These are phyloP conservation scores for Donacobius atricapilla DNA, from an alignment of 2,113 vertebrate species.

Conservation along the genomic window DNA sequence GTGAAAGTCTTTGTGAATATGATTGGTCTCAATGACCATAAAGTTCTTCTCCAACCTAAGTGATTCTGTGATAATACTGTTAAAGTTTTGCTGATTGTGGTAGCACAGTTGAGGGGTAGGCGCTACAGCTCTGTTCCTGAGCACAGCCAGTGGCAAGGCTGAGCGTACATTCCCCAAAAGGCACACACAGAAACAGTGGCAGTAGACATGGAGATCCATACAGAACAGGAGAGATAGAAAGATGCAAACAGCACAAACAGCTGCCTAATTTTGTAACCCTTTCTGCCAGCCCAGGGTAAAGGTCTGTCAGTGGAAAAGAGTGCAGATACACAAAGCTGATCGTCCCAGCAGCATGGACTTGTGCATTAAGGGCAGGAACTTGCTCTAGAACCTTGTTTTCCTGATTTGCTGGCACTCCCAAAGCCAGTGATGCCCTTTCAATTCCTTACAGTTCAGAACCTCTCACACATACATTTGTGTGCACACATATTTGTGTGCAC, in stretches of 20 bases:
- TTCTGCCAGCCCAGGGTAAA: background rate
- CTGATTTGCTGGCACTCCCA: fast-evolving
- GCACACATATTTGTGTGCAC: background rate
- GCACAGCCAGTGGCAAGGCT: background rate
- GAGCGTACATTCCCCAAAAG: background rate
- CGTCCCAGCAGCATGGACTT: background rate
- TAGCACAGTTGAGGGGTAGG: fast-evolving
- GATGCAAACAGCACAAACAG: background rate
- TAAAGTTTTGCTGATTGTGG: background rate
- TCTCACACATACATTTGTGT: background rate
- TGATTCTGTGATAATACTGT: background rate
- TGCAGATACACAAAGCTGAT: background rate
- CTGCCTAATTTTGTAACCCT: background rate
- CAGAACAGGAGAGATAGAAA: background rate
- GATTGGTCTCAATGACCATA: background rate
- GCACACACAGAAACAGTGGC: background rate
- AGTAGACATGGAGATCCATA: background rate
- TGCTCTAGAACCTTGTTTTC: background rate
- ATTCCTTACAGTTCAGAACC: background rate
- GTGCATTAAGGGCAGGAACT: background rate
- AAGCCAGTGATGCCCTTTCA: background rate
- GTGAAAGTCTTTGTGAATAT: background rate
- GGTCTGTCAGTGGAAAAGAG: background rate
- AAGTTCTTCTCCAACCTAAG: background rate
- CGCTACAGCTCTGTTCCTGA: background rate